phyloP scores from a whole-genome alignment of 2,888 invertebrate genomes.

The Macaria liturata region DNA sequence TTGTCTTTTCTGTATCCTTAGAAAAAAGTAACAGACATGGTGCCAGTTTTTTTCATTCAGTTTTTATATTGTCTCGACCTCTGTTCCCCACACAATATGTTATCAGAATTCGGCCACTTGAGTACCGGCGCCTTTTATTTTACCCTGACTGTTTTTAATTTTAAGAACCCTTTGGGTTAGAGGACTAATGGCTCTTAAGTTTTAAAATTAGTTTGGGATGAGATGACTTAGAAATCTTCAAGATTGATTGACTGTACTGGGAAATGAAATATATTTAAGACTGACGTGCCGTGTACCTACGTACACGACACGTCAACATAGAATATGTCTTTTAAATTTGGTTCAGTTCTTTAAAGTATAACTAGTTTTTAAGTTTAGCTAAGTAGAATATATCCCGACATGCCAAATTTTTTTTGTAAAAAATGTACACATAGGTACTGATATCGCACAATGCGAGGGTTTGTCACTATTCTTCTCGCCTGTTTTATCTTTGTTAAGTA shows the following conservation, averaged over 20 bases:
- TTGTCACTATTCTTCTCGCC: too few species aligned
- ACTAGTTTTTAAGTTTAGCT: too few species aligned
- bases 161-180: constrained; percentile 12
- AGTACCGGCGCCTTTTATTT: constrained; percentile 54
- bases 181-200: constrained; percentile 7
- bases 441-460: too few species aligned
- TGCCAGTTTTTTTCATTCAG: constrained; percentile 47
- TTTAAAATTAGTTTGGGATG: constrained; percentile 14
- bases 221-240: constrained; percentile 6
- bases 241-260: constrained; percentile 6
- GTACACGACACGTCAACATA: too few species aligned
- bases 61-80: constrained; percentile 63
- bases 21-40: constrained; percentile 45
- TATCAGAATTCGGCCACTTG: constrained; percentile 51
- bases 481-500: too few species aligned
- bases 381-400: too few species aligned
- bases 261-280: neutral
- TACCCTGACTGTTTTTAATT: constrained; percentile 21
- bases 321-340: too few species aligned
- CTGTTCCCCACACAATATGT: constrained; percentile 54
- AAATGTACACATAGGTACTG: too few species aligned
- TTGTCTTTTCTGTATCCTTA: neutral
- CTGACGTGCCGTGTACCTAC: too few species aligned
- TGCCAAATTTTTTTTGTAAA: too few species aligned
- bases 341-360: too few species aligned